Percentiles rank a stretch among this genome's conserved stretches.
Evolutionary conservation across 2,113 vertebrate genomes (phyloP).

Genomic region (Urocolius indicus): DNA sequence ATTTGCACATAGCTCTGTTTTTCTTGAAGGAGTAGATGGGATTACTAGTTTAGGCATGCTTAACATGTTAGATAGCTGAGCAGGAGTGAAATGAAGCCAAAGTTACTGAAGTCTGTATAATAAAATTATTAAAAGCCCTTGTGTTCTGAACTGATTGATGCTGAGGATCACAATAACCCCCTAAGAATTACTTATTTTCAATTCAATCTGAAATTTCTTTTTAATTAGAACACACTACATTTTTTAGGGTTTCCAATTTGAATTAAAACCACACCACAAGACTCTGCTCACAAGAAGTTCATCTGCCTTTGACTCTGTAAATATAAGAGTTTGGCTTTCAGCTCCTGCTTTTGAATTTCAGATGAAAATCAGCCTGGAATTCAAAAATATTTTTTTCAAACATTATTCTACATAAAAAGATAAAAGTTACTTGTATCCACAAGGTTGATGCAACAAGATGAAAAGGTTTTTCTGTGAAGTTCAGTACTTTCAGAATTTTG

Average conservation of each 20-base stretch:
- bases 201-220: background rate
- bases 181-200: background rate
- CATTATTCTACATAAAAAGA: background rate
- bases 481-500: background rate
- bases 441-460: background rate
- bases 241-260: background rate
- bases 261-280: background rate
- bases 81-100: background rate
- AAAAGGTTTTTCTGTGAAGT: background rate
- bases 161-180: background rate
- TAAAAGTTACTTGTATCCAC: background rate
- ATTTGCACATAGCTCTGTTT: background rate
- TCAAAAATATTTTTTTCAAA: background rate
- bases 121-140: background rate
- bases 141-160: background rate
- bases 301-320: background rate
- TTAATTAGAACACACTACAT: background rate
- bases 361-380: background rate
- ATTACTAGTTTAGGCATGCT: background rate
- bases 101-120: background rate
- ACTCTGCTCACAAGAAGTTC: background rate
- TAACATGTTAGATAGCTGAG: background rate
- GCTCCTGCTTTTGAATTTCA: background rate
- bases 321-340: background rate
- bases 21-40: background rate